Evolutionary conservation across 2,797 vertebrate species (phyloP).

Genomic region (Mus spretus): DNA sequence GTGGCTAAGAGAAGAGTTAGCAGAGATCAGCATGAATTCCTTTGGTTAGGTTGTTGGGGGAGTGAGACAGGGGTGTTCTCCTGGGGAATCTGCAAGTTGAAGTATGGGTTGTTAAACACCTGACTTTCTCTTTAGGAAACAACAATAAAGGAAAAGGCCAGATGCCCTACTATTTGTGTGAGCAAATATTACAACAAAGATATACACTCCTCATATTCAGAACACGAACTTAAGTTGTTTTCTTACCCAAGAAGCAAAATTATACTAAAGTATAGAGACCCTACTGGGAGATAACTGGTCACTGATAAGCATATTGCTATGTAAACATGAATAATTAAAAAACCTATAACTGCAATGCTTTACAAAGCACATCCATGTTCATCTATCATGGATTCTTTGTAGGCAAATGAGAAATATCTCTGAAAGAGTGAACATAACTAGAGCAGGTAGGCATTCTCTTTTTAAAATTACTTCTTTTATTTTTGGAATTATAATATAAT

Average conservation of each 20-base stretch:
- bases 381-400: not conserved
- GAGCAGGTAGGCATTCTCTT: not conserved
- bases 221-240: not conserved
- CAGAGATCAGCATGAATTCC: conserved; percentile 46
- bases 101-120: conserved; percentile 24
- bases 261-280: not conserved
- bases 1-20: conserved; percentile 46
- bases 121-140: conserved; percentile 31
- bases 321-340: conserved; percentile 43
- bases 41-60: not conserved
- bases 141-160: conserved; percentile 34
- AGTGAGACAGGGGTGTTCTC: not conserved
- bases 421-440: not conserved
- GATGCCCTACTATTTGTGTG: not conserved
- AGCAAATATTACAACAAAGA: conserved; percentile 20
- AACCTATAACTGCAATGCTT: not conserved
- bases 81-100: conserved; percentile 21
- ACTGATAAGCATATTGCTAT: conserved; percentile 12
- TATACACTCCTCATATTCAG: conserved; percentile 12
- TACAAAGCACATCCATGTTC: not conserved
- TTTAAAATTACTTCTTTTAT: not conserved
- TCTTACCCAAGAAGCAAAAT: not conserved
- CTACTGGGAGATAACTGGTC: not conserved
- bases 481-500: not conserved
- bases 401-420: conserved; percentile 31